Evolutionary conservation across 2,113 vertebrate genomes (phyloP), one percentile per base, ranked within the genome.

Genomic region (Thryonomys swinderianus): DNA sequence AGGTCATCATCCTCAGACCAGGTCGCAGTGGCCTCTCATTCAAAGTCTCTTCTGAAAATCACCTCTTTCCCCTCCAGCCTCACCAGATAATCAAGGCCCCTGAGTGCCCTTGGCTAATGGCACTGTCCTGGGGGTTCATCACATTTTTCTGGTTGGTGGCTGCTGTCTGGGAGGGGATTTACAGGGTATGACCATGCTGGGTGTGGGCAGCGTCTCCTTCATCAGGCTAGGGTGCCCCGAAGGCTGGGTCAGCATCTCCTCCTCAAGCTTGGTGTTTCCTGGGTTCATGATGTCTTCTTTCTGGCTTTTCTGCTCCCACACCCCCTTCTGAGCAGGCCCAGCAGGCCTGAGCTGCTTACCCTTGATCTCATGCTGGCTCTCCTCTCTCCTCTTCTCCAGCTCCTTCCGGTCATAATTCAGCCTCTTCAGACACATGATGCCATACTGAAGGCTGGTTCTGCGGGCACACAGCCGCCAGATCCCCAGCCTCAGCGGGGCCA

Each of bases 341-440:
- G 0, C n/a, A 11, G 34, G 53, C 10, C 18, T 2, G 2, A 30
- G 1, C 13, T 16, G 32, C 98, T 87, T 96, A 99, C 99, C 99
- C 98, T 99, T 99, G 98, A 99, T 99, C 96, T 99, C 99, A 0
- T 99, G 99, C 78, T 99, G 99, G 93, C 99, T 99, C 95, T 99
- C 99, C 76, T 99, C 99, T 98, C 99, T 98, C 96, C 99, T 98
- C 95, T 98, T 99, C 93, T 99, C 99, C 34, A 99, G 98, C 95
- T 99, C 99, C 97, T 99, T 99, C 94, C 99, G 99, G 98, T 99
- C 99, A 21, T 99, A 99, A 98, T 99, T 99, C 96, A 99, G 99
- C 97, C 99, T 99, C 98, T 99, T 99, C 98, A 99, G 98, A 98
- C 99, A 99, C 99, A 99, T 99, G 98, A 99, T 99, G 96, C 99